phyloP scores from a whole-genome alignment of 2,888 invertebrate genomes.

The Oscheius sp. region DNA sequence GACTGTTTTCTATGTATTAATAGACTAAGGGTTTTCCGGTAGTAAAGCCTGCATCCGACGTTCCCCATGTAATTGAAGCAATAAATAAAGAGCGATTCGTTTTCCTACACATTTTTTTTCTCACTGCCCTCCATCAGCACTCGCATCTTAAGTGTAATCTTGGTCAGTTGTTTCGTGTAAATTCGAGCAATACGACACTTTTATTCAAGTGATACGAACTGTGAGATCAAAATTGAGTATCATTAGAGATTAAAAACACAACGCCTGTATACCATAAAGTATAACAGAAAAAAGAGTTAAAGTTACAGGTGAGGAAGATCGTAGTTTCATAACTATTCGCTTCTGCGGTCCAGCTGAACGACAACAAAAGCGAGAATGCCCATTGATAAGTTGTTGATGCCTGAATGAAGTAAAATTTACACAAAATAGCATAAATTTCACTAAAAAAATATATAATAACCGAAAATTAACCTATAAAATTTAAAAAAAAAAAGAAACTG shows the following conservation, averaged over 20 bases:
- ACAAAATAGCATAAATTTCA: slow-evolving; percentile 1
- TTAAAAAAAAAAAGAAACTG: not conserved
- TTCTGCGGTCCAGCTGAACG: slow-evolving; percentile 29
- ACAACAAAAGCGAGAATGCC: slow-evolving; percentile 52
- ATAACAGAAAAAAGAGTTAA: not conserved
- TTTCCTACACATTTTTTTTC: slow-evolving; percentile 28
- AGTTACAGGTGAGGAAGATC: no score
- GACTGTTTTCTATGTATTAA: no score
- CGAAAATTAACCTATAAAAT: not conserved
- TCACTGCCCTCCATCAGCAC: slow-evolving; percentile 9
- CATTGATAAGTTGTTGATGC: slow-evolving; percentile 49
- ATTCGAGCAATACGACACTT: not conserved
- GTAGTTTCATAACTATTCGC: not conserved
- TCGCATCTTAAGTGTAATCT: not conserved
- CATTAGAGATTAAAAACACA: not conserved
- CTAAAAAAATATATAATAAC: slow-evolving; percentile 1
- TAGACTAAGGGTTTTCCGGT: no score
- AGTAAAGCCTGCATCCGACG: no score
- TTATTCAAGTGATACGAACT: not conserved
- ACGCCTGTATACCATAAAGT: not conserved
- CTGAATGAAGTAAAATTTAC: slow-evolving; percentile 29
- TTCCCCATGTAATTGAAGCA: not conserved
- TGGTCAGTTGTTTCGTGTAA: slow-evolving; percentile 15
- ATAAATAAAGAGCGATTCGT: slow-evolving; percentile 1
- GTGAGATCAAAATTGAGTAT: not conserved